Conservation (phyloP, 1,140 invertebrate species). For the Microplitis demolitor region DNA sequence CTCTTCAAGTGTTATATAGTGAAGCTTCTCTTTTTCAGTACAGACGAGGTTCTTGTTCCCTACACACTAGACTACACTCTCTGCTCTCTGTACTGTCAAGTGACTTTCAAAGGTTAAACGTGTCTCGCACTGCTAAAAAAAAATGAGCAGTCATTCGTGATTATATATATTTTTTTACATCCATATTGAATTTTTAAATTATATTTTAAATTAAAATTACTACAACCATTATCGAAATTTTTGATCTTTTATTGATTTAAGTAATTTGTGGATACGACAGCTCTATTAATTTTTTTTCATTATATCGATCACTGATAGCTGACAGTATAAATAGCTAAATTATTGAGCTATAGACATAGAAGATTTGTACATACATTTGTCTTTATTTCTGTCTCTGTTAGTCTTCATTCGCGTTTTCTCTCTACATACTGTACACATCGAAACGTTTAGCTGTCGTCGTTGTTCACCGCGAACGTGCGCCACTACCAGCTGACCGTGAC, state of each 20-base stretch:
- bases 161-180: conserved; percentile 15
- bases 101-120: conserved; percentile 41
- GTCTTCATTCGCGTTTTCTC: neutral
- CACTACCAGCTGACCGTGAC: conserved; percentile 49
- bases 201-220: no score
- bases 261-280: no score
- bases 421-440: neutral
- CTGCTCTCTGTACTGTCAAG: neutral
- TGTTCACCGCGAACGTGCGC: conserved; percentile 36
- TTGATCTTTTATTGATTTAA: no score
- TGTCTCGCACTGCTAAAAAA: conserved; percentile 32
- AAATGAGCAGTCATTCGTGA: conserved; percentile 2
- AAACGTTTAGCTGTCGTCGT: conserved; percentile 9
- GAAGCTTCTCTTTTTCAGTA: conserved; percentile 1
- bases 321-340: no score
- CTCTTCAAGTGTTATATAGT: conserved; percentile 12
- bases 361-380: neutral
- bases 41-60: neutral
- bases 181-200: neutral
- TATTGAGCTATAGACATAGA: no score
- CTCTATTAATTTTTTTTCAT: neutral
- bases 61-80: neutral
- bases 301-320: neutral
- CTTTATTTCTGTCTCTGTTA: neutral
- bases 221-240: no score